Evolutionary conservation across 2,113 vertebrate species (phyloP).

Genomic region (Nesoenas mayeri): DNA sequence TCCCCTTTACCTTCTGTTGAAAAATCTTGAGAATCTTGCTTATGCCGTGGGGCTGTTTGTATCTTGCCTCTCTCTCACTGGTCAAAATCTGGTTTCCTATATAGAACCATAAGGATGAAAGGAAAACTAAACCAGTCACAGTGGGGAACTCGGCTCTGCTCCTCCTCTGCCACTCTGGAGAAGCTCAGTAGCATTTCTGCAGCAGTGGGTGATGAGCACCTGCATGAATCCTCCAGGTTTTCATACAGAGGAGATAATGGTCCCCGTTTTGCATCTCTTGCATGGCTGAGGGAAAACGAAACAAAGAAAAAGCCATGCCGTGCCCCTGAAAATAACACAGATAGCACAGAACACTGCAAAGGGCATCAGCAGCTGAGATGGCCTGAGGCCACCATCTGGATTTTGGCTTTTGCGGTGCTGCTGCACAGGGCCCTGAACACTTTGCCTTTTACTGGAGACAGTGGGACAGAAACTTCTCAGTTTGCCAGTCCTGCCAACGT

Average conservation of each 20-base stretch:
- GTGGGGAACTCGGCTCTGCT: neutral
- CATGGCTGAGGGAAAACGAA: neutral
- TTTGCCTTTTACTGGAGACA: neutral
- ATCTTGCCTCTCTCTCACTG: neutral
- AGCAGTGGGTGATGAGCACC: accelerated
- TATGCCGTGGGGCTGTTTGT: neutral
- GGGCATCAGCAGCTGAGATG: neutral
- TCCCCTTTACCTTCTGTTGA: neutral
- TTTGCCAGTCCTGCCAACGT: neutral
- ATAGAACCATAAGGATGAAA: neutral
- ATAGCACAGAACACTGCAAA: neutral
- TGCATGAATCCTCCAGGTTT: neutral
- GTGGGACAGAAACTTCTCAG: neutral
- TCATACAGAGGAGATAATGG: neutral
- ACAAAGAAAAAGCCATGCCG: neutral
- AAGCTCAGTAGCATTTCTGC: neutral
- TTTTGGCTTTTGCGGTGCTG: neutral
- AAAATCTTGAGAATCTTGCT: neutral
- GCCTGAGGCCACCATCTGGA: neutral
- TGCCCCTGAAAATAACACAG: accelerated
- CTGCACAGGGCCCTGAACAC: neutral
- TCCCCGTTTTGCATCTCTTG: neutral
- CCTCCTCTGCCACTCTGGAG: neutral
- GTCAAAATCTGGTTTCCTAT: neutral
- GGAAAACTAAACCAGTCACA: neutral